Evolutionary conservation across 2,113 vertebrate species (phyloP).

Genomic region (Gorilla gorilla): DNA sequence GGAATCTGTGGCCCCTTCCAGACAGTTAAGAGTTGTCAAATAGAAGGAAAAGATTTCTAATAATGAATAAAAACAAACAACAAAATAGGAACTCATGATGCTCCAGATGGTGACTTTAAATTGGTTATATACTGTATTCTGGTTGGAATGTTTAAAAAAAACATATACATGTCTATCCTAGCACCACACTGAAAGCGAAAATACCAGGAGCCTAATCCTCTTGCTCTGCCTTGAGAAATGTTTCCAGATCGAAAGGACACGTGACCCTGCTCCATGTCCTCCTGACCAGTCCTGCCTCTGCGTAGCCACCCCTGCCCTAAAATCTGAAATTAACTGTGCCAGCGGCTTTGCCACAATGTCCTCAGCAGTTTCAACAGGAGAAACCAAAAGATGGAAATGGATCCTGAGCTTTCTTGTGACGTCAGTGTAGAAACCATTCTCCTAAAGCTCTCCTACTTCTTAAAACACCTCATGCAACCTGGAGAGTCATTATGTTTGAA

Average conservation of each 20-base stretch:
- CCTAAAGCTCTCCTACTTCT: not conserved
- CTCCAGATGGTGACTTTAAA: not conserved
- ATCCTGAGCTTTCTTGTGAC: not conserved
- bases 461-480: not conserved
- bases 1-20: not conserved
- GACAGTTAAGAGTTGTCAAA: not conserved
- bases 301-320: not conserved
- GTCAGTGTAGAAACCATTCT: not conserved
- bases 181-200: not conserved
- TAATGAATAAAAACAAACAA: not conserved
- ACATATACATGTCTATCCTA: not conserved
- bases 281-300: not conserved
- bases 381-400: not conserved
- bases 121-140: not conserved
- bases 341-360: not conserved
- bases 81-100: not conserved
- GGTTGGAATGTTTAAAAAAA: not conserved
- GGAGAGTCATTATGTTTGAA: not conserved
- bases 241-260: conserved; percentile 3
- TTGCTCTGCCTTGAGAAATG: not conserved
- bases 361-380: not conserved
- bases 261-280: not conserved
- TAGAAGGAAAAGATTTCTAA: not conserved
- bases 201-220: not conserved
- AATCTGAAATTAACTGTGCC: not conserved